Evolutionary conservation across 2,888 invertebrate species (phyloP).

Genomic region (Carpatolechia fugitivella): DNA sequence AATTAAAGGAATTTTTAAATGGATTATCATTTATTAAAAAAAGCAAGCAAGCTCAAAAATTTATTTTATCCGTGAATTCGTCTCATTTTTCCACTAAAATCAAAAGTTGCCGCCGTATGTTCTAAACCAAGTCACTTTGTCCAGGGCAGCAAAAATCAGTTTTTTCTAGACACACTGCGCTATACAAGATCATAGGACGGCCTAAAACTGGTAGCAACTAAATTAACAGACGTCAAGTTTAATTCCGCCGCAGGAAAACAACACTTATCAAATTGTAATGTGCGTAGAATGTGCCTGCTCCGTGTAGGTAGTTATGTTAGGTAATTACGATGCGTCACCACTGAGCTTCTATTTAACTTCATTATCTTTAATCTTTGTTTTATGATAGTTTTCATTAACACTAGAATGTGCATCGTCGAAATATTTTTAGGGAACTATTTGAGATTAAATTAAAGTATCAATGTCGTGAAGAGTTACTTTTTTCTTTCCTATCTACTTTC

Average conservation of each 20-base stretch:
- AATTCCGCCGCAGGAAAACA: constrained; percentile 66
- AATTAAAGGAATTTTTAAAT: no score
- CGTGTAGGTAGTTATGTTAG: constrained; percentile 21
- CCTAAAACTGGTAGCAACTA: constrained; percentile 53
- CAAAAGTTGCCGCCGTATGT: no score
- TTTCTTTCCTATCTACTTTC: no score
- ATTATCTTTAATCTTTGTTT: neutral
- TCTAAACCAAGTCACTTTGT: no score
- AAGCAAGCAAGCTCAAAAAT: no score
- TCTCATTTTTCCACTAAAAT: no score
- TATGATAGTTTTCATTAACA: neutral
- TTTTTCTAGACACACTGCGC: neutral
- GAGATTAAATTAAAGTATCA: no score
- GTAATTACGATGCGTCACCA: constrained; percentile 9
- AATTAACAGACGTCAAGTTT: constrained; percentile 56
- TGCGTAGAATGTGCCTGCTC: constrained; percentile 16
- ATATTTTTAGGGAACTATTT: no score
- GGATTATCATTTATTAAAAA: no score
- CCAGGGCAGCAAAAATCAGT: constrained; percentile 3
- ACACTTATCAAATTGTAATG: constrained; percentile 53
- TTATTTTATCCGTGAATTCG: no score
- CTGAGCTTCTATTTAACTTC: constrained; percentile 4
- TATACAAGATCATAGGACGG: neutral
- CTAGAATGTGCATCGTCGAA: neutral
- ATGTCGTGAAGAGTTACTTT: no score